Conservation (phyloP, 2,888 invertebrate genomes). For the Drosophila mayaguana region DNA sequence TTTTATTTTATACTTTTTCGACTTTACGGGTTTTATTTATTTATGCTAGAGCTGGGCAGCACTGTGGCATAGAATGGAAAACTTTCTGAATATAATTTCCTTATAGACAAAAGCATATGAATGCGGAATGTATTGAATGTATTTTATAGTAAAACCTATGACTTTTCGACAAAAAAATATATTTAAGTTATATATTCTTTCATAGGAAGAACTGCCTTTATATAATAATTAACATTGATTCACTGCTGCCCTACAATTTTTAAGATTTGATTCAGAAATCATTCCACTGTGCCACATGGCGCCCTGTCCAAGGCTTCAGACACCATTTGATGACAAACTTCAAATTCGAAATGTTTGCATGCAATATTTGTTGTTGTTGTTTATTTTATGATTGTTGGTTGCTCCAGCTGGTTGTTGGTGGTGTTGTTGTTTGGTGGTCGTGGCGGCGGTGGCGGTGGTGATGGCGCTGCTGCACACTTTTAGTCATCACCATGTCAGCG, state of each 20-base stretch:
- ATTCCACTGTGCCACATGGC: conserved; percentile 46
- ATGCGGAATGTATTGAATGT: too few relatives aligned
- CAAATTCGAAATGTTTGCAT: conserved; percentile 71
- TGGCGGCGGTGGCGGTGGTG: conserved; percentile 54
- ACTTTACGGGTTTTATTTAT: conserved; percentile 71
- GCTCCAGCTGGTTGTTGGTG: conserved; percentile 43
- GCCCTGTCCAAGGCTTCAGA: conserved; percentile 48
- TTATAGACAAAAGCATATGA: background rate
- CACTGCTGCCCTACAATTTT: too few relatives aligned
- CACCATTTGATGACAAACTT: conserved; percentile 81
- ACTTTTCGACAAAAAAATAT: too few relatives aligned
- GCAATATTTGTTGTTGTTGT: conserved; percentile 70
- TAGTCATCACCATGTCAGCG: conserved; percentile 77
- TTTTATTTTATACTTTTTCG: conserved; percentile 61
- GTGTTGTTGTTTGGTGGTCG: conserved; percentile 59
- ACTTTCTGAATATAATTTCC: background rate
- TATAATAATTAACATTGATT: too few relatives aligned
- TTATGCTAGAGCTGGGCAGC: conserved; percentile 53
- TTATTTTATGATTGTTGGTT: conserved; percentile 60
- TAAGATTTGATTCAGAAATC: background rate
- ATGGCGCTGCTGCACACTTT: conserved; percentile 67
- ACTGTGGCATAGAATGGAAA: conserved; percentile 40
- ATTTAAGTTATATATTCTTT: background rate
- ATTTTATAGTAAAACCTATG: too few relatives aligned
- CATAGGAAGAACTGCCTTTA: background rate